Evolutionary conservation across 2,888 invertebrate genomes (phyloP).

Genomic region (Lampropteryx suffumata): DNA sequence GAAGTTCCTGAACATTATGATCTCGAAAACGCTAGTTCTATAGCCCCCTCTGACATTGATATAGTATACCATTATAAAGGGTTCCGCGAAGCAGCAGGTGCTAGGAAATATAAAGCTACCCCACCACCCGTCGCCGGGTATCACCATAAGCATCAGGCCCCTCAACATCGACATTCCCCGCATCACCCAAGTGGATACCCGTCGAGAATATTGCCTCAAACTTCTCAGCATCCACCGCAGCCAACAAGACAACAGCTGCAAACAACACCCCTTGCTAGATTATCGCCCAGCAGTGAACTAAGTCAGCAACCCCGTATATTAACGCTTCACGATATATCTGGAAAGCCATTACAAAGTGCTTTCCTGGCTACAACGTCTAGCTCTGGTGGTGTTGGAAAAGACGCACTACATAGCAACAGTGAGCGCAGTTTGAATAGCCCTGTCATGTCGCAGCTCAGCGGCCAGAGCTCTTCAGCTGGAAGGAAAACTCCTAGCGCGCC

Average conservation of each 20-base stretch:
- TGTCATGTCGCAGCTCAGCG: slow-evolving; percentile 95
- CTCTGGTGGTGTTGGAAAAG: slow-evolving; percentile 93
- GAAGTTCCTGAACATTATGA: slow-evolving; percentile 97
- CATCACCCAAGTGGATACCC: slow-evolving; percentile 90
- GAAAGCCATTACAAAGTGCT: slow-evolving; percentile 95
- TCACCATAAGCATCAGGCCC: slow-evolving; percentile 88
- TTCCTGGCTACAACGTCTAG: slow-evolving; percentile 94
- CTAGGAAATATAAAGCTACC: slow-evolving; percentile 93
- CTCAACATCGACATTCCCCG: slow-evolving; percentile 90
- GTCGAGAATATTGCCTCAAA: slow-evolving; percentile 87
- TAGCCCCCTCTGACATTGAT: slow-evolving; percentile 98
- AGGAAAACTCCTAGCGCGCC: slow-evolving; percentile 87
- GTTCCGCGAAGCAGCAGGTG: slow-evolving; percentile 92
- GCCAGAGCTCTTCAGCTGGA: slow-evolving; percentile 91
- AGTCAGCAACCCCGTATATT: slow-evolving; percentile 96
- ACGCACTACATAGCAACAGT: slow-evolving; percentile 94
- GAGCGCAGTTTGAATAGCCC: slow-evolving; percentile 96
- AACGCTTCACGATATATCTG: slow-evolving; percentile 96
- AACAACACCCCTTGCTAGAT: slow-evolving; percentile 93
- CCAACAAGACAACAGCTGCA: slow-evolving; percentile 89
- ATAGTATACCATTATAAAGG: slow-evolving; percentile 98
- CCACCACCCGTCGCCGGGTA: slow-evolving; percentile 91
- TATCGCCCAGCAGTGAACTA: slow-evolving; percentile 96
- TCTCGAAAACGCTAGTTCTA: slow-evolving; percentile 97
- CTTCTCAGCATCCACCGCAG: slow-evolving; percentile 86